A percentile compares a stretch with the other conserved stretches of the same genome.
phyloP scores from a whole-genome alignment of 2,797 vertebrate genomes.

The Geotrypetes seraphini region DNA sequence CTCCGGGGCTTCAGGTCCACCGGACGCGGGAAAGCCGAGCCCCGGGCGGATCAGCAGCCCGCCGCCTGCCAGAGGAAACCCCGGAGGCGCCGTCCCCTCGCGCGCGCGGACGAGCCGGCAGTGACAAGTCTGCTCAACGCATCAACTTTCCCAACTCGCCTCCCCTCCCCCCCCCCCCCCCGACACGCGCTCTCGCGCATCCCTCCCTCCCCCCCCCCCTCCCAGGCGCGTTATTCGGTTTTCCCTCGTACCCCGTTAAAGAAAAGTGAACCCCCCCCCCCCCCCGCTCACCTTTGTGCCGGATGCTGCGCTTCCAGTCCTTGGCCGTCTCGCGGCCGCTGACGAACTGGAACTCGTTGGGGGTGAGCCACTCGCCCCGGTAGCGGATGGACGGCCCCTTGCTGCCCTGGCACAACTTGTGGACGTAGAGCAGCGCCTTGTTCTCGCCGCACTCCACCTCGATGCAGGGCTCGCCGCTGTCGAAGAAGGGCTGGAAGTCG shows the following conservation, averaged over 20 bases:
- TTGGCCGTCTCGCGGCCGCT: slow-evolving; percentile 95
- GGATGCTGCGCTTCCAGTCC: slow-evolving; percentile 96
- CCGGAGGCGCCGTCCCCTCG: no score
- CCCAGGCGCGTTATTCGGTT: neutral
- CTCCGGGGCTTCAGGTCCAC: no score
- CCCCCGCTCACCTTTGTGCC: slow-evolving; percentile 83
- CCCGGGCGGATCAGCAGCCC: no score
- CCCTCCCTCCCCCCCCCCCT: neutral
- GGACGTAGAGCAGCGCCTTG: slow-evolving; percentile 91
- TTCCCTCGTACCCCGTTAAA: neutral
- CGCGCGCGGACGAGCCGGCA: no score
- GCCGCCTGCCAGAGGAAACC: no score
- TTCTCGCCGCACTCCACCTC: slow-evolving; percentile 97
- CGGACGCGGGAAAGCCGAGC: no score
- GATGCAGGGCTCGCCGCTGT: slow-evolving; percentile 91
- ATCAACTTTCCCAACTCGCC: no score
- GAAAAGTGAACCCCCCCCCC: no score
- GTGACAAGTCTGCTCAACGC: no score
- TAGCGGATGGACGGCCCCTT: slow-evolving; percentile 96
- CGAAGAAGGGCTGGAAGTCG: slow-evolving; percentile 92
- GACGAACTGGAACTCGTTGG: slow-evolving; percentile 97
- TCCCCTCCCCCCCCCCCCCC: neutral
- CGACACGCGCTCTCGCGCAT: neutral
- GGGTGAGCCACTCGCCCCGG: slow-evolving; percentile 94
- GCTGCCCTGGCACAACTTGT: slow-evolving; percentile 93